These are phyloP conservation scores for Leptinotarsa lineolata DNA, from an alignment of 1,140 invertebrate species.

Conservation along the genomic window DNA sequence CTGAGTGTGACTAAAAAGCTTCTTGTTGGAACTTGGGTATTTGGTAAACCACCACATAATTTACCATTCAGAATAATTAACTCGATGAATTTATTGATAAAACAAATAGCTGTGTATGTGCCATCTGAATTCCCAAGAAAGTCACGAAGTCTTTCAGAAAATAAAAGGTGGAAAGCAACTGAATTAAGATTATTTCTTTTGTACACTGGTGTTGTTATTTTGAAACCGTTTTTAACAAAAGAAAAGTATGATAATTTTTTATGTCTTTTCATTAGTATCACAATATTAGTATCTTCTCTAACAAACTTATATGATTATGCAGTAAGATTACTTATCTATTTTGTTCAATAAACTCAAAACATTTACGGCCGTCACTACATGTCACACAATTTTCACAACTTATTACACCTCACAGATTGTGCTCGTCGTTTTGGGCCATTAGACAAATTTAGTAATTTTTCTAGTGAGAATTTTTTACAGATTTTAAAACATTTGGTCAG, in stretches of 20 bases:
- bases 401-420: not conserved
- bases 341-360: not conserved
- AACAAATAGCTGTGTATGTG: not conserved
- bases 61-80: not conserved
- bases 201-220: conserved; percentile 8
- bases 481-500: not conserved
- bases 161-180: not conserved
- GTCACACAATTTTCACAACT: conserved; percentile 10
- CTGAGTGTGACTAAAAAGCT: conserved; percentile 10
- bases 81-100: not conserved
- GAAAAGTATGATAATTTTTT: conserved; percentile 1
- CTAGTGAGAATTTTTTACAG: not conserved
- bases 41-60: conserved; percentile 10
- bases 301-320: not conserved
- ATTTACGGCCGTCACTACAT: conserved; percentile 11
- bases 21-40: conserved; percentile 9
- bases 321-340: not conserved
- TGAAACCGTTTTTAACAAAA: conserved; percentile 3
- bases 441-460: not conserved
- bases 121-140: conserved; percentile 13
- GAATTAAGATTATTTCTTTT: conserved; percentile 16
- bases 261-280: not conserved
- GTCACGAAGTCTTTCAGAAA: not conserved
- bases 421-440: not conserved
- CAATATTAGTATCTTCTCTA: conserved; percentile 1